These are phyloP conservation scores for Apodemus agrarius DNA, from an alignment of 2,797 vertebrate species.

Conservation along the genomic window DNA sequence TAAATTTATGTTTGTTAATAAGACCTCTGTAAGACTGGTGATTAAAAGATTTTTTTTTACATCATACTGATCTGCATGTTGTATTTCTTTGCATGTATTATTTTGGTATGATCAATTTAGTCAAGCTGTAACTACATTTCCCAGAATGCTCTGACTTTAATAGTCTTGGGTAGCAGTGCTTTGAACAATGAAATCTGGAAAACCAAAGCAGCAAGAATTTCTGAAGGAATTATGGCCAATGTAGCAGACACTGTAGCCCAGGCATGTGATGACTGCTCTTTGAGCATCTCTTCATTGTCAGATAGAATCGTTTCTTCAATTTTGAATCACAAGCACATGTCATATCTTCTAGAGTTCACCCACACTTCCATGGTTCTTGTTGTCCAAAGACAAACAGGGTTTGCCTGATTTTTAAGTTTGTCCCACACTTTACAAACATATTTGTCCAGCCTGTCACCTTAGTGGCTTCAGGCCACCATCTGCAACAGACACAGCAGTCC, in stretches of 20 bases:
- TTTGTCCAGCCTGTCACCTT: background rate
- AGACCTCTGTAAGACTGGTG: background rate
- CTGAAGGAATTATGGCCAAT: background rate
- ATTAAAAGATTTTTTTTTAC: background rate
- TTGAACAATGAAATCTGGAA: background rate
- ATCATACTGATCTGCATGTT: too few species aligned
- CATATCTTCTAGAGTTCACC: background rate
- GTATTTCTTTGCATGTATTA: background rate
- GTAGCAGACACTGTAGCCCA: accelerated
- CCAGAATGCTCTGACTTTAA: background rate
- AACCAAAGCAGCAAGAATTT: background rate
- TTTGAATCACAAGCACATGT: background rate
- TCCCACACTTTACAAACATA: background rate
- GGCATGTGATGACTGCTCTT: accelerated
- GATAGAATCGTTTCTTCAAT: background rate
- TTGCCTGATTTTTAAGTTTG: background rate
- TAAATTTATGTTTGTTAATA: background rate
- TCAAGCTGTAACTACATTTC: background rate
- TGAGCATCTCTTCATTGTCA: background rate
- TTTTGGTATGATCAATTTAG: background rate
- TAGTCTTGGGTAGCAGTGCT: background rate
- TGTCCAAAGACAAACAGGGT: background rate
- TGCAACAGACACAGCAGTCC: background rate
- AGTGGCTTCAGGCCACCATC: background rate
- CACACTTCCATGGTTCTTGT: background rate